Percentiles rank a stretch among this genome's conserved stretches.
These are phyloP conservation scores for Dryoscopus gambensis DNA, from an alignment of 2,113 vertebrate genomes.

Conservation along the genomic window DNA sequence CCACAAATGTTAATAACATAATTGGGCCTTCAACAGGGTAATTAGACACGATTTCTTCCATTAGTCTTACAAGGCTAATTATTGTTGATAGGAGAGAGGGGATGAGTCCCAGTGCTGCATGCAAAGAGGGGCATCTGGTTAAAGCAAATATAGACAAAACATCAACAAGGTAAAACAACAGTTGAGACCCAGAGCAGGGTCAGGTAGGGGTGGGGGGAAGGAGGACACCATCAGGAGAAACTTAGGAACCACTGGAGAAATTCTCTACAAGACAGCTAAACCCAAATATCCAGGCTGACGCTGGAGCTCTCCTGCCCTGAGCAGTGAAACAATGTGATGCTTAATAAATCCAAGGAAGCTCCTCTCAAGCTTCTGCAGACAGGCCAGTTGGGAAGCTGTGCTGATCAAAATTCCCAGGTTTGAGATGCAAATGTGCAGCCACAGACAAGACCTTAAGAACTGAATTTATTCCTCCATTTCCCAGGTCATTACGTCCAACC, in stretches of 20 bases:
- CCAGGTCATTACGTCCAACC: not conserved
- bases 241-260: not conserved
- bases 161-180: conserved; percentile 29
- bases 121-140: conserved; percentile 60
- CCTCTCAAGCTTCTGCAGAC: not conserved
- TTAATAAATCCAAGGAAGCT: not conserved
- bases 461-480: not conserved
- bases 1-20: conserved; percentile 89
- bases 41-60: conserved; percentile 86
- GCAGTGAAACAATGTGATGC: not conserved
- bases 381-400: not conserved
- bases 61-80: conserved; percentile 87
- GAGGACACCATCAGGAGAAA: not conserved
- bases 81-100: conserved; percentile 71
- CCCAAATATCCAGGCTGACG: not conserved
- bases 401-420: not conserved
- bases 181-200: not conserved
- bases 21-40: conserved; percentile 92
- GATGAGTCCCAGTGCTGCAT: conserved; percentile 64
- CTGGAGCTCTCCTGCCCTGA: not conserved
- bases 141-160: conserved; percentile 58
- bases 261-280: not conserved
- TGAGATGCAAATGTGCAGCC: not conserved
- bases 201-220: not conserved
- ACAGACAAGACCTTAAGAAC: not conserved